Base-by-base conservation (phyloP, 2,888 invertebrate species). In the Dynastes hyllus region DNA sequence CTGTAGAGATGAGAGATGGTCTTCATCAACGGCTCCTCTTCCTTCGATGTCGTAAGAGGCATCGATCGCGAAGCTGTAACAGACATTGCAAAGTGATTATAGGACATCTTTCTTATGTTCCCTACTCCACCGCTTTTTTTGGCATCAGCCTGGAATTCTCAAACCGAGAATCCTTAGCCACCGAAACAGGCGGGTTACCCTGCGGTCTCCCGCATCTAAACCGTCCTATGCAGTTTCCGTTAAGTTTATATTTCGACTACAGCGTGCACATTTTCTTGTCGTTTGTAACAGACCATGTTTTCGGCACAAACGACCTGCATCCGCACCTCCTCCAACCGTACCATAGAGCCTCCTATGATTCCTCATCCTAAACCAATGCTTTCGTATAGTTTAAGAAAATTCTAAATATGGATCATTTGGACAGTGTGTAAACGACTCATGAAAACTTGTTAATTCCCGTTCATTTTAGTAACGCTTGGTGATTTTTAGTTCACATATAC, bases 121-220 rank as follows among this genome's bases (percentile, higher is more conserved):
- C n/a, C 13, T 67, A 67, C 50, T 8, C 50, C n/a, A 67, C 9
- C 6, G 37, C 16, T 8, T 22, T 13, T 16, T 67, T 50, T n/a
- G 50, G 67, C 29, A 13, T 69, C 22, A 69, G 29, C 45, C 40
- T 45, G 6, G 67, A n/a, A 27, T 69, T 69, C 4, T 69, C 51
- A 2, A 69, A 51, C 69, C 69, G 51, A 50, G 27, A 16, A 13
- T 27, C 13, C 29, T 51, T 51, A 9, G 69, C 13, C 16, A 9
- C 4, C 2, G 69, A 5, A 16, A 69, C 50, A 22, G 69, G 16
- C 22, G 8, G 2, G 9, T 22, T 22, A 6, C 67, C 16, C 27
- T 9, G 50, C 27, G 22, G 9, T 8, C 29, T 50, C 22, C 69
- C 22, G 13, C 51, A 51, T 27, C 69, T 5, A 27, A 67, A 66